Evolutionary conservation across 1,140 invertebrate genomes (phyloP).

Genomic region (Neomicropteryx cornuta): DNA sequence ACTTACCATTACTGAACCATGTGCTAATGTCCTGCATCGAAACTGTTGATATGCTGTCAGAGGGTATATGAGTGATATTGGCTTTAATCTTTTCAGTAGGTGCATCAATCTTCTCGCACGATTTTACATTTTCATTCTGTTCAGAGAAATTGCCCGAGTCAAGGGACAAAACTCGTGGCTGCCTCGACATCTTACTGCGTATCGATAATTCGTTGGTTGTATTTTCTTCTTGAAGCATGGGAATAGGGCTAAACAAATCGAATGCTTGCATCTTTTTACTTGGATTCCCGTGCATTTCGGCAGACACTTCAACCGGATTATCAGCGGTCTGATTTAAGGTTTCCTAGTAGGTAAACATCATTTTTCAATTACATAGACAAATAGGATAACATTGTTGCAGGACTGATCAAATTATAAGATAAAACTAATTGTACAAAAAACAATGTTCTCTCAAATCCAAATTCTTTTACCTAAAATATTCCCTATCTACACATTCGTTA

Average conservation of each 20-base stretch:
- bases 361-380: too few species aligned
- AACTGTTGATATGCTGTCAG: conserved; percentile 34
- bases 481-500: too few species aligned
- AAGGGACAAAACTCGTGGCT: conserved; percentile 27
- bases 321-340: too few species aligned
- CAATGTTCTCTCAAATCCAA: too few species aligned
- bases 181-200: conserved; percentile 20
- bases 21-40: conserved; percentile 44
- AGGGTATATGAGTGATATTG: conserved; percentile 24
- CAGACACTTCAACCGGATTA: too few species aligned
- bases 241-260: conserved; percentile 42
- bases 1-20: conserved; percentile 41
- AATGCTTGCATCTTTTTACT: conserved; percentile 29
- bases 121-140: conserved; percentile 25
- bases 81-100: conserved; percentile 26
- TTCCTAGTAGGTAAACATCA: too few species aligned
- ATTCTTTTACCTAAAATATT: too few species aligned
- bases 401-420: too few species aligned
- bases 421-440: too few species aligned
- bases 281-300: conserved; percentile 14
- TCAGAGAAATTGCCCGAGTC: conserved; percentile 35
- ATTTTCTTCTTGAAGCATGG: conserved; percentile 23
- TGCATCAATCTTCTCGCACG: conserved; percentile 19
- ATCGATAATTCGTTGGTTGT: conserved; percentile 25
- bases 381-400: too few species aligned